Percentiles rank a stretch among this genome's conserved stretches.
Evolutionary conservation across 1,140 invertebrate species (phyloP).

Genomic region (Drosophila ananassae): DNA sequence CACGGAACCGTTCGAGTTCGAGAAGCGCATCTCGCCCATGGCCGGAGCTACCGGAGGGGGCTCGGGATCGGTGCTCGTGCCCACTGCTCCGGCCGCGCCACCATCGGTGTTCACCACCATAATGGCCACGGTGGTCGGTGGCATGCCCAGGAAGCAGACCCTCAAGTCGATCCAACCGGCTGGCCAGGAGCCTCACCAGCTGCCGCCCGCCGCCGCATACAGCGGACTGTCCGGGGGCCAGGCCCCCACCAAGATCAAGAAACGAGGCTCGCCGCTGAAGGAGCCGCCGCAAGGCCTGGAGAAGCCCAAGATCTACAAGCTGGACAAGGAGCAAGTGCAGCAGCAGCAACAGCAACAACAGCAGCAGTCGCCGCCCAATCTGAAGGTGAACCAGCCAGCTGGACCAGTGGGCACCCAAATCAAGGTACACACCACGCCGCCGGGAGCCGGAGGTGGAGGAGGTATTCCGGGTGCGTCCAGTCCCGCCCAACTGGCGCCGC

Average conservation of each 20-base stretch:
- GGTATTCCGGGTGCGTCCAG: background rate
- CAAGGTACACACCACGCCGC: conserved; percentile 30
- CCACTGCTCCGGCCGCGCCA: background rate
- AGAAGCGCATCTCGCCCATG: conserved; percentile 85
- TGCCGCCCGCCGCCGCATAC: conserved; percentile 10
- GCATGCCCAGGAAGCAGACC: conserved; percentile 49
- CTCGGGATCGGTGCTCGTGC: conserved; percentile 12
- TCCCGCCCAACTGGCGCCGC: conserved; percentile 20
- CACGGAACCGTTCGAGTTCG: conserved; percentile 93
- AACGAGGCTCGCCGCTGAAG: conserved; percentile 78
- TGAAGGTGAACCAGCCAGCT: conserved; percentile 6
- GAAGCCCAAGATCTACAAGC: conserved; percentile 48
- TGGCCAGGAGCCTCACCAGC: conserved; percentile 51
- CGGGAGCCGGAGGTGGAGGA: conserved; percentile 6
- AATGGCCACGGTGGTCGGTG: conserved; percentile 7
- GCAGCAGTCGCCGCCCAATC: conserved; percentile 11
- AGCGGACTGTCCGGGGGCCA: background rate
- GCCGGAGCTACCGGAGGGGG: background rate
- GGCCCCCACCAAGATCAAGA: conserved; percentile 52
- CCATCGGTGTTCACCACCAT: background rate
- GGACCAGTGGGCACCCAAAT: conserved; percentile 2
- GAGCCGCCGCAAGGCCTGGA: conserved; percentile 54
- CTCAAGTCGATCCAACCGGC: conserved; percentile 45
- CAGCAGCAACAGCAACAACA: conserved; percentile 13
- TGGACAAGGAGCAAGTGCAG: conserved; percentile 39